Evolutionary conservation across 2,888 invertebrate species (phyloP).

Genomic region (Liopterus haemorrhoidalis): DNA sequence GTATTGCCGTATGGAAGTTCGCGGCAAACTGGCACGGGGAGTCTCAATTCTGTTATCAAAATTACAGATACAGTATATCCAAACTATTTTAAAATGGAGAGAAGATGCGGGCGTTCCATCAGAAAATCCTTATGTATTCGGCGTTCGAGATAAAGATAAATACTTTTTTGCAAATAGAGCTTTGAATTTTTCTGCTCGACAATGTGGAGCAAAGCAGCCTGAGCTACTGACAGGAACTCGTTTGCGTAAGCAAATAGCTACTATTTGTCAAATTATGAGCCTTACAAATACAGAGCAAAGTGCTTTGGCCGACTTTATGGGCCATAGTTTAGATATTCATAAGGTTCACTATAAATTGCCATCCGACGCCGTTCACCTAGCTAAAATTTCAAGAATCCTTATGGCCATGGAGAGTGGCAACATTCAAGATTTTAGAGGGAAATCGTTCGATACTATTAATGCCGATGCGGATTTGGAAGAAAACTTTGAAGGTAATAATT

Average conservation of each 20-base stretch:
- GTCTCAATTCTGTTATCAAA: conserved; percentile 1
- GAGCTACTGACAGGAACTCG: neutral
- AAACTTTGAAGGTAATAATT: too few species aligned
- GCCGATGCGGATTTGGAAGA: neutral
- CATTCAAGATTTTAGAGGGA: neutral
- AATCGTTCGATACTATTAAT: neutral
- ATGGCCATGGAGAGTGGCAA: neutral
- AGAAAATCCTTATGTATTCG: conserved; percentile 4
- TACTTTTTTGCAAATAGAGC: neutral
- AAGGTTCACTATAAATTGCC: conserved; percentile 3
- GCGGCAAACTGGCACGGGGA: neutral
- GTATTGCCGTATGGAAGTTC: conserved; percentile 1
- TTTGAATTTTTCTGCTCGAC: conserved; percentile 1
- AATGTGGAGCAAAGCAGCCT: neutral
- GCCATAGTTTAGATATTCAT: conserved; percentile 1
- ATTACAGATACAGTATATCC: neutral
- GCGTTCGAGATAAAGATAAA: neutral
- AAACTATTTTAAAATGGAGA: neutral
- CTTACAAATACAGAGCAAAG: neutral
- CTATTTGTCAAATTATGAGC: neutral
- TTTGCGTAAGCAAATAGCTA: conserved; percentile 1
- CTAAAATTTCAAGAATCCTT: neutral
- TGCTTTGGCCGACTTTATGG: conserved; percentile 2
- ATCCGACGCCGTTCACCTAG: neutral
- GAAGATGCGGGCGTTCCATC: neutral